Evolutionary conservation across 2,797 vertebrate genomes (phyloP).

Genomic region (Amblyopsis hoosieri): DNA sequence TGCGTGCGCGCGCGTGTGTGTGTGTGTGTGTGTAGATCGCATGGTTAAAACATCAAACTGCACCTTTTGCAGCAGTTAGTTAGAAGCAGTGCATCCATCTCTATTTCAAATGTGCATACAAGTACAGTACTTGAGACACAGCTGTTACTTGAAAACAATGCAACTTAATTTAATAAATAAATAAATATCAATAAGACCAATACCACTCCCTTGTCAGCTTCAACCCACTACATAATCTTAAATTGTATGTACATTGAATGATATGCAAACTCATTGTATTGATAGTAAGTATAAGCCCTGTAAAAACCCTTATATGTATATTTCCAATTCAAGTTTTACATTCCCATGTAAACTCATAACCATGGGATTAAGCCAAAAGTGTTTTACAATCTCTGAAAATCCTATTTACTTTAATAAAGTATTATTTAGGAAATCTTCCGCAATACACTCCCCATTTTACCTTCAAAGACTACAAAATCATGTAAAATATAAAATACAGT

Average conservation of each 20-base stretch:
- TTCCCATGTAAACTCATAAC: too few species aligned
- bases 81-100: conserved; percentile 20
- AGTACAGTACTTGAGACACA: conserved; percentile 29
- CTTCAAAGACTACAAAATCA: conserved; percentile 19
- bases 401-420: not conserved
- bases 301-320: not conserved
- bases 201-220: conserved; percentile 37
- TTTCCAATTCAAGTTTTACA: too few species aligned
- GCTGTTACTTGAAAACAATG: conserved; percentile 36
- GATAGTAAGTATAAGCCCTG: too few species aligned
- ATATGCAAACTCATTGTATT: conserved; percentile 36
- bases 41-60: not conserved
- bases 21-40: too few species aligned
- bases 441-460: conserved; percentile 33
- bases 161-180: conserved; percentile 68
- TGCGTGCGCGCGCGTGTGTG: too few species aligned
- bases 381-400: too few species aligned
- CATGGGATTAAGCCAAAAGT: too few species aligned
- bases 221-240: conserved; percentile 50
- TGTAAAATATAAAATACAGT: too few species aligned
- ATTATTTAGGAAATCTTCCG: conserved; percentile 19
- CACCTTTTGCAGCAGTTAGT: conserved; percentile 4
- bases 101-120: conserved; percentile 21
- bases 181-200: conserved; percentile 73
- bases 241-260: conserved; percentile 56